A percentile compares a stretch with the other conserved stretches of the same genome.
phyloP scores from a whole-genome alignment of 2,797 vertebrate genomes.

The Todus mexicanus region DNA sequence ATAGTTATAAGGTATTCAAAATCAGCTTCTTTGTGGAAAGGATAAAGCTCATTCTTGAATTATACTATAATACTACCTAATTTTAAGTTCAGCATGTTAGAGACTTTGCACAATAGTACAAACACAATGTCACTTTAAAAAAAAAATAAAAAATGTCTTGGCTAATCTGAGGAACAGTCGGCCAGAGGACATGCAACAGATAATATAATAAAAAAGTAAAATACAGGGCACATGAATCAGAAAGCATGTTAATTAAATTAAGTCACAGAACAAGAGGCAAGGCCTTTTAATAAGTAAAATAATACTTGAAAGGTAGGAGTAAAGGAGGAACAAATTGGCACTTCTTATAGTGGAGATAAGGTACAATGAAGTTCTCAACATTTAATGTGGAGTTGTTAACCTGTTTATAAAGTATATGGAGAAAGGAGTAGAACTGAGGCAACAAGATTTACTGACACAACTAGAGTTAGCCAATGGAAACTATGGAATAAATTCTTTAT shows the following conservation, averaged over 20 bases:
- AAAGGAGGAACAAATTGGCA: fast-evolving
- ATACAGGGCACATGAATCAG: background rate
- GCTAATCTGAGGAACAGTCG: background rate
- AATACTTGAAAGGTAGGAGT: background rate
- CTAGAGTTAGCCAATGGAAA: background rate
- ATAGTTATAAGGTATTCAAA: background rate
- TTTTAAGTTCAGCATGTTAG: background rate
- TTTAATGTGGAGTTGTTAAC: background rate
- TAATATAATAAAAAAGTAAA: background rate
- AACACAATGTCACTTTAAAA: background rate
- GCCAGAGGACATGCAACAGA: background rate
- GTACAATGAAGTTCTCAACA: background rate
- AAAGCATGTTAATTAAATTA: background rate
- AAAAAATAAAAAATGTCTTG: background rate
- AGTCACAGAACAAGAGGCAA: background rate
- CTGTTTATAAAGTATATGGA: background rate
- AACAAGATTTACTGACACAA: background rate
- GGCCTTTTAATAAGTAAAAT: background rate
- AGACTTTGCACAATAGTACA: background rate
- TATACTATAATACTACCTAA: background rate
- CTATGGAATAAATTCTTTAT: background rate
- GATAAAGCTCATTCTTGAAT: background rate
- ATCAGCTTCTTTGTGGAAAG: background rate
- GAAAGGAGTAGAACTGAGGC: fast-evolving
- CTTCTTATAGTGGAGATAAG: background rate